Base-by-base conservation (phyloP, 2,888 invertebrate genomes). In the Ischnura elegans region DNA sequence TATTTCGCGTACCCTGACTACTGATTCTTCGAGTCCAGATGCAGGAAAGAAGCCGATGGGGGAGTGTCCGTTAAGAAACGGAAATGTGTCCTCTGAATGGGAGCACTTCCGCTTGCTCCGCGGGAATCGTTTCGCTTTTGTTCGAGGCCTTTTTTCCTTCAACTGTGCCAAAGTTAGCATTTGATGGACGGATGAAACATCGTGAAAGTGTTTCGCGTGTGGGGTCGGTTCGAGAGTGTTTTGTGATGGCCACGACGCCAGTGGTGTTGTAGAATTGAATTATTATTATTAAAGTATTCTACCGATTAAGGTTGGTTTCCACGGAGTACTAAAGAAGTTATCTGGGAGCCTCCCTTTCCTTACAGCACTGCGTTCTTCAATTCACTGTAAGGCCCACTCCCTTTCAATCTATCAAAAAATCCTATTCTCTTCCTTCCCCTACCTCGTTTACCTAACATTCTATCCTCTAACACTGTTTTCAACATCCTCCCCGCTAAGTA, bases 91-190 rank as follows among this genome's bases (percentile, higher is more conserved):
- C 45, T 43, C 45, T 66, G 66, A 66, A 5, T 61, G 29, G 66
- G 29, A 90, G 43, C 61, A 45, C 55, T 66, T 43, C 43, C 55
- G 25, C 43, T 61, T 43, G 43, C 61, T 90, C 61, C 66, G 4
- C 90, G 86, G 46, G 86, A 86, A 86, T 86, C 86, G 45, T 45
- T 86, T 86, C 45, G 86, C 61, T 90, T 90, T 90, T 55, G 36
- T 90, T 45, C 42, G 13, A 2, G 25, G 2, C 51, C 45, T 36
- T 87, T 21, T 87, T 47, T 87, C 19, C 47, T 25, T 10, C 51
- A 6, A n/a, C 61, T 25, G n/a, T 42, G 43, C 0, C 55, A 21
- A 43, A 42, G n/a, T 13, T n/a, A 42, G 8, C 2, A 90, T 21
- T 4, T 25, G 61, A 61, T 42, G 25, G n/a, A 43, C 16, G 43